Percentiles rank a stretch among this genome's conserved stretches.
Evolutionary conservation across 2,113 vertebrate genomes (phyloP).

Genomic region (Aldabrachelys gigantea): DNA sequence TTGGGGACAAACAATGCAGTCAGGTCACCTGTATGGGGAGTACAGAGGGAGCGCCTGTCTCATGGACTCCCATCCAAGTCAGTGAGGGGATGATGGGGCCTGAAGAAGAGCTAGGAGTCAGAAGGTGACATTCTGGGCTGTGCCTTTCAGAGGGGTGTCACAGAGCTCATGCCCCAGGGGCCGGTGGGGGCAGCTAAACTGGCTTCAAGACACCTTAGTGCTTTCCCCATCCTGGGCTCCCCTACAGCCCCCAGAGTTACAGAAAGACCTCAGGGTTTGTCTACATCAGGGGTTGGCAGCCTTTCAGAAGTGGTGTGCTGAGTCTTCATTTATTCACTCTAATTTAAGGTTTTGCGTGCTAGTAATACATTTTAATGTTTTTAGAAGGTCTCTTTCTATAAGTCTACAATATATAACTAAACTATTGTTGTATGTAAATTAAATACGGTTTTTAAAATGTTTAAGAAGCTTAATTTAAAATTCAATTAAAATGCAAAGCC

Average conservation of each 20-base stretch:
- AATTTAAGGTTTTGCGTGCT: no score
- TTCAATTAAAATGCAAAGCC: no score
- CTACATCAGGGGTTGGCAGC: neutral
- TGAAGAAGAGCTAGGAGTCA: neutral
- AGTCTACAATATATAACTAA: no score
- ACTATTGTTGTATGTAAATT: no score
- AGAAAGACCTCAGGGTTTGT: neutral
- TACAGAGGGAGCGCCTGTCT: neutral
- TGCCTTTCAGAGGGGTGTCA: neutral
- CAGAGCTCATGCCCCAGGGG: neutral
- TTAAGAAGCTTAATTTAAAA: no score
- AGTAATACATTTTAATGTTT: no score
- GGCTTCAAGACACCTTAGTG: neutral
- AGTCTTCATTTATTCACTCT: no score
- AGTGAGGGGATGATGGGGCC: neutral
- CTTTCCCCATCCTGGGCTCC: neutral
- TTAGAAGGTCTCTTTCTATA: no score
- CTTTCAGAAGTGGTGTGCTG: no score
- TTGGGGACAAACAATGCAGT: neutral
- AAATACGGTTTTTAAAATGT: no score
- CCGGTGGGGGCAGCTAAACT: neutral
- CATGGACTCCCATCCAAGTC: neutral
- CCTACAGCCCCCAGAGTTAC: neutral
- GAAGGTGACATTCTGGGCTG: neutral
- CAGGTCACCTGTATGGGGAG: neutral